These are phyloP conservation scores for Mellilla xanthometata DNA, from an alignment of 2,888 invertebrate species.

Conservation along the genomic window DNA sequence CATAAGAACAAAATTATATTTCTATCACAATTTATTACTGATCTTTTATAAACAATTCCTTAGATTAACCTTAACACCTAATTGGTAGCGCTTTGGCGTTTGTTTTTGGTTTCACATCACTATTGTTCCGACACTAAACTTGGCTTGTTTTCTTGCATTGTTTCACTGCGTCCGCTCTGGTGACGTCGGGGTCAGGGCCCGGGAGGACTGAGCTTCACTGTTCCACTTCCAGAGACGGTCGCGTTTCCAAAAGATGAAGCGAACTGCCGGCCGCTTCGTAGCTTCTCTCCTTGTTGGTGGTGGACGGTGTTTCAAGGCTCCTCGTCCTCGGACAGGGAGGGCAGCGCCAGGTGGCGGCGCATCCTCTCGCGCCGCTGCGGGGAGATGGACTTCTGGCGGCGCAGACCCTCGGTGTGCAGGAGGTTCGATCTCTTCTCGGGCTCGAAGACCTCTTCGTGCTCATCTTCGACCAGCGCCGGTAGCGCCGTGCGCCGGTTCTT, in stretches of 20 bases:
- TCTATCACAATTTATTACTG: conserved; percentile 33
- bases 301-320: conserved; percentile 63
- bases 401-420: conserved; percentile 57
- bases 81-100: conserved; percentile 46
- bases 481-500: conserved; percentile 48
- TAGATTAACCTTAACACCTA: conserved; percentile 47
- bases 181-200: conserved; percentile 34
- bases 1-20: conserved; percentile 23
- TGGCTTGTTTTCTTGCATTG: conserved; percentile 24
- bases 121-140: conserved; percentile 36
- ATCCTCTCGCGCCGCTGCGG: conserved; percentile 66
- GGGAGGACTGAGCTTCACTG: conserved; percentile 39
- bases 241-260: conserved; percentile 39
- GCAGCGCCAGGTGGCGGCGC: conserved; percentile 65
- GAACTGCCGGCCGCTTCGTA: conserved; percentile 48
- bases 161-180: conserved; percentile 34
- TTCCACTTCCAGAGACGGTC: conserved; percentile 37
- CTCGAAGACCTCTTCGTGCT: conserved; percentile 59
- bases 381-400: conserved; percentile 71
- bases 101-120: conserved; percentile 54
- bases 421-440: conserved; percentile 54
- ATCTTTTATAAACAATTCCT: conserved; percentile 28
- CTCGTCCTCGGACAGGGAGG: conserved; percentile 74
- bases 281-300: conserved; percentile 57
- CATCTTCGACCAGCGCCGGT: conserved; percentile 63